Conservation (phyloP, 2,113 vertebrate species). For the Hiodon tergisus region DNA sequence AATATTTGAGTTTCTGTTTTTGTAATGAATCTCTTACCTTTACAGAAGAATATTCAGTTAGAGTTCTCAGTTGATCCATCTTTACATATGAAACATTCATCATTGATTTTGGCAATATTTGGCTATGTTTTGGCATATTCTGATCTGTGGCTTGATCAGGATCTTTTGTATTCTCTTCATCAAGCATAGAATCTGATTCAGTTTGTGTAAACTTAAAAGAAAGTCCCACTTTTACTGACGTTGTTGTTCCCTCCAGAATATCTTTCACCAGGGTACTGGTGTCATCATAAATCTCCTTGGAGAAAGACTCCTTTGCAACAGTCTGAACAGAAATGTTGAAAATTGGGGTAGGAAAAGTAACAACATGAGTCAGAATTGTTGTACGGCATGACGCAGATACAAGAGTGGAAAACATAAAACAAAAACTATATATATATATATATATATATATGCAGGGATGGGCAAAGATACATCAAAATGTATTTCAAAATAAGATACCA, state of each 20-base stretch:
- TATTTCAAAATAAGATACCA: too few species aligned
- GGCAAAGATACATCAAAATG: too few species aligned
- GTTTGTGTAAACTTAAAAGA: slow-evolving; percentile 63
- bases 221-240: slow-evolving; percentile 32
- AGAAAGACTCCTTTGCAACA: slow-evolving; percentile 63
- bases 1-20: too few species aligned
- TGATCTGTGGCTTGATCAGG: too few species aligned
- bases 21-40: slow-evolving; percentile 51
- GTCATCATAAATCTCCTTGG: slow-evolving; percentile 64
- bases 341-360: neutral
- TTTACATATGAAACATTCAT: rapidly evolving
- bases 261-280: slow-evolving; percentile 52
- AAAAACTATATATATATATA: neutral
- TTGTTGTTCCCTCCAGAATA: slow-evolving; percentile 43
- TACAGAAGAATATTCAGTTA: slow-evolving; percentile 36
- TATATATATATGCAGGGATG: too few species aligned
- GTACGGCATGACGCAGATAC: too few species aligned
- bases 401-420: neutral
- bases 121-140: too few species aligned
- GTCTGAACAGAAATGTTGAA: slow-evolving; percentile 58
- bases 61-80: slow-evolving; percentile 36
- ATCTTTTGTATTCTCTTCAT: neutral
- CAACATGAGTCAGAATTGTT: neutral
- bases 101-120: too few species aligned
- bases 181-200: slow-evolving; percentile 17